A percentile compares a stretch with the other conserved stretches of the same genome.
Evolutionary conservation across 2,797 vertebrate genomes (phyloP).

Genomic region (Xenopus petersii): DNA sequence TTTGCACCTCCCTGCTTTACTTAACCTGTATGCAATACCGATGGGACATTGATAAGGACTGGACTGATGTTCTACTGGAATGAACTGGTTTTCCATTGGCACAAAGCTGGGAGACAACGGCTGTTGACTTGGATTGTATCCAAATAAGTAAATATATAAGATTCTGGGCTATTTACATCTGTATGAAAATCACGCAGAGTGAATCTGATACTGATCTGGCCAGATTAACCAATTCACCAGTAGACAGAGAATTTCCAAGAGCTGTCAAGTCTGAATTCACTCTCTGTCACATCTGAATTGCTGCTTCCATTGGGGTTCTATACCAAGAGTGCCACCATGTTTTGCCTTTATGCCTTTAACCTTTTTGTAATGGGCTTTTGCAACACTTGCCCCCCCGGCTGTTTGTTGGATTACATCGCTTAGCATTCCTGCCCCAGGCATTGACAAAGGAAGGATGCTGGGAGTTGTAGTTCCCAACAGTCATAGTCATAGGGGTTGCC

Average conservation of each 20-base stretch:
- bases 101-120: slow-evolving; percentile 30
- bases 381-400: too few relatives aligned
- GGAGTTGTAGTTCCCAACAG: too few relatives aligned
- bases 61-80: slow-evolving; percentile 42
- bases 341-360: too few relatives aligned
- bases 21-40: slow-evolving; percentile 32
- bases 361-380: too few relatives aligned
- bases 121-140: slow-evolving; percentile 5
- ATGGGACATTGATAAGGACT: slow-evolving; percentile 43
- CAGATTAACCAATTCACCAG: slow-evolving; percentile 23
- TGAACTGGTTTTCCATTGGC: slow-evolving; percentile 22
- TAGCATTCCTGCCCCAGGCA: too few relatives aligned
- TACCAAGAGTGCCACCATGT: not conserved
- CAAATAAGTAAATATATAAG: not conserved
- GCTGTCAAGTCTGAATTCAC: not conserved
- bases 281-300: not conserved
- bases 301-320: not conserved
- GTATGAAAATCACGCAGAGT: slow-evolving; percentile 9
- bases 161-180: slow-evolving; percentile 16
- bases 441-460: too few relatives aligned
- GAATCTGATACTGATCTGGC: slow-evolving; percentile 11
- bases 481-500: too few relatives aligned
- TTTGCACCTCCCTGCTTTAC: slow-evolving; percentile 29
- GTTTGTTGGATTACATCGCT: too few relatives aligned
- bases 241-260: slow-evolving; percentile 7